Evolutionary conservation across 2,797 vertebrate species (phyloP).

Genomic region (Gallirallus australis): DNA sequence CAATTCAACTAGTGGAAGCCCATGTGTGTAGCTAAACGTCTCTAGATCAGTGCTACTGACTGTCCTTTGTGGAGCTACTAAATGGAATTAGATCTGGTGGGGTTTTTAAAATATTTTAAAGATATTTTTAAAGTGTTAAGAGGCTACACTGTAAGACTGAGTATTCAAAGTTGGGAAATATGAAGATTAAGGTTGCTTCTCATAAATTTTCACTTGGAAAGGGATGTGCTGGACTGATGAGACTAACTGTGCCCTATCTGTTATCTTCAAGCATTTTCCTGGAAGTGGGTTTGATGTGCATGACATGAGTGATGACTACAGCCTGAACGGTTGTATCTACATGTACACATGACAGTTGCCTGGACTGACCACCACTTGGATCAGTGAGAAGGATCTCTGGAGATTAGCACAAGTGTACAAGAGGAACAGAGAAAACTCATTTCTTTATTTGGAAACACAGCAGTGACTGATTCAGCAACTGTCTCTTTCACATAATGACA

Average conservation of each 20-base stretch:
- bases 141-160: neutral
- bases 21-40: neutral
- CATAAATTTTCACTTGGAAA: neutral
- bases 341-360: neutral
- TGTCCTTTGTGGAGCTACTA: neutral
- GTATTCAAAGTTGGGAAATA: neutral
- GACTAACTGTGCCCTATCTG: neutral
- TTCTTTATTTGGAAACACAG: neutral
- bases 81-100: neutral
- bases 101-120: neutral
- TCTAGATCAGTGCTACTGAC: neutral
- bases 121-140: neutral
- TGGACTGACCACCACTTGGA: neutral
- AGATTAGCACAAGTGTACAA: neutral
- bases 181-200: neutral
- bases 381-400: neutral
- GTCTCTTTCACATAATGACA: neutral
- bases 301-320: fast-evolving
- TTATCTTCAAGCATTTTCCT: neutral
- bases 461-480: neutral
- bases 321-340: neutral
- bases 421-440: neutral
- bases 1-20: neutral
- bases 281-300: neutral
- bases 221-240: neutral